phyloP scores from a whole-genome alignment of 2,113 vertebrate species.

The Dasypus novemcinctus region DNA sequence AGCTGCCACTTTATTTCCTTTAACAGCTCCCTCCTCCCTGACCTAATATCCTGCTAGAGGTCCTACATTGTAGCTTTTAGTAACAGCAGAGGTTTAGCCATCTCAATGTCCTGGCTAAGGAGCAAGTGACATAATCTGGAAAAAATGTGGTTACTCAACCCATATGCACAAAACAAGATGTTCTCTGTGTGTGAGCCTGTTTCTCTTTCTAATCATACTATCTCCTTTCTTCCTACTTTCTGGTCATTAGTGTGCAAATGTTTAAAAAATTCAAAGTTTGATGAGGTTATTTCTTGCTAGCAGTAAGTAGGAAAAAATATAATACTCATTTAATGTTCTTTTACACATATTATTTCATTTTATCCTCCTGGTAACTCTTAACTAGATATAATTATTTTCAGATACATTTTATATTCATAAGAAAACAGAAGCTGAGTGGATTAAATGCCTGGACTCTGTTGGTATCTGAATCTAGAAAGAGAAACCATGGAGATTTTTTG shows the following conservation, averaged over 20 bases:
- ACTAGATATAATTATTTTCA: slow-evolving; percentile 34
- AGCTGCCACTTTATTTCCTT: neutral
- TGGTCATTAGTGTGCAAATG: slow-evolving; percentile 35
- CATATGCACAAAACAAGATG: slow-evolving; percentile 63
- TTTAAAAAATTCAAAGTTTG: slow-evolving; percentile 44
- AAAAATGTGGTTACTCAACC: slow-evolving; percentile 73
- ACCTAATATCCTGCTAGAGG: neutral
- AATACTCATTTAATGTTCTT: slow-evolving; percentile 24
- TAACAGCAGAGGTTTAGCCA: neutral
- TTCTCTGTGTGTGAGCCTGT: slow-evolving; percentile 30
- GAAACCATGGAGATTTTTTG: neutral
- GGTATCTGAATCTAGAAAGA: neutral
- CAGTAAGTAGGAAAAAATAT: slow-evolving; percentile 31
- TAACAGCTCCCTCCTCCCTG: neutral
- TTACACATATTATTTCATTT: slow-evolving; percentile 12
- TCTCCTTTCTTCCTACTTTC: slow-evolving; percentile 32
- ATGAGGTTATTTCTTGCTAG: slow-evolving; percentile 22
- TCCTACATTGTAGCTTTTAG: neutral
- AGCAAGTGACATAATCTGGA: slow-evolving; percentile 66
- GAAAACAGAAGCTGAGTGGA: slow-evolving; percentile 10
- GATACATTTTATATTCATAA: slow-evolving; percentile 36
- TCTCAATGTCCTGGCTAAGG: slow-evolving; percentile 42
- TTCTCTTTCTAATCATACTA: slow-evolving; percentile 24
- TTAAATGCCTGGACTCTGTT: slow-evolving; percentile 3
- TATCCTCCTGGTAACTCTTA: slow-evolving; percentile 35